Evolutionary conservation across 1,140 invertebrate genomes (phyloP), one percentile per base, ranked within the genome.

Genomic region (Drosophila auraria): DNA sequence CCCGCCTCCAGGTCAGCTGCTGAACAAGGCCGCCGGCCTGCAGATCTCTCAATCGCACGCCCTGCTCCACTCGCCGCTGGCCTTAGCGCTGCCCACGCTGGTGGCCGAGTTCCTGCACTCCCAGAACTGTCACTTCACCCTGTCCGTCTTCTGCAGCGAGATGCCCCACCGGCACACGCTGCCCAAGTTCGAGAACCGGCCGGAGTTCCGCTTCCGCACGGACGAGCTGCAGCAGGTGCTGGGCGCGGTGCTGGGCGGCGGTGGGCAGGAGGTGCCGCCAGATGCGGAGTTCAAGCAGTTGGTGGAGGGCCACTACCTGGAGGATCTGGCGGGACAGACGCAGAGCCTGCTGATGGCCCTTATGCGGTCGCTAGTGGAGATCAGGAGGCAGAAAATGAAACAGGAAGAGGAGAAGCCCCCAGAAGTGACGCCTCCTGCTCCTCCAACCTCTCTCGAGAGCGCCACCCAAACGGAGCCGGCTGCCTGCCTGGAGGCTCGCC

Each of bases 41-140:
- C 71, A 71, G 45, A 47, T 64, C n/a, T 54, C 33, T 17, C 47
- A 30, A 2, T 53, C 64, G 4, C 30, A 64, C 5, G 50, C 53
- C 14, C 54, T 80, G 33, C 58, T 80, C 2, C 50, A 76, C 2
- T 89, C 86, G 1, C 87, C 92, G 1, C 33, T 92, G 47, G 40
- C 80, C 23, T 47, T 91, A 70, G 77, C 78, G 0, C 33, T 93
- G 50, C 83, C 92, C 59, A 92, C 87, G 2, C 66, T 93, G 17
- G 91, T 93, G 20, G 91, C 92, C 0, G 92, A 93, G 59, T 93
- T 92, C 47, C 70, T 93, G 14, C 82, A 90, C 64, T 86, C 80
- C 30, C 83, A 93, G 47, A 91, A 92, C 54, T 93, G 83, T 36
- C 92, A 90, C 54, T 91, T 90, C 40, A 78, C 90, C 6, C 54